Evolutionary conservation across 2,888 invertebrate species (phyloP).

Genomic region (Octonoba sinensis): DNA sequence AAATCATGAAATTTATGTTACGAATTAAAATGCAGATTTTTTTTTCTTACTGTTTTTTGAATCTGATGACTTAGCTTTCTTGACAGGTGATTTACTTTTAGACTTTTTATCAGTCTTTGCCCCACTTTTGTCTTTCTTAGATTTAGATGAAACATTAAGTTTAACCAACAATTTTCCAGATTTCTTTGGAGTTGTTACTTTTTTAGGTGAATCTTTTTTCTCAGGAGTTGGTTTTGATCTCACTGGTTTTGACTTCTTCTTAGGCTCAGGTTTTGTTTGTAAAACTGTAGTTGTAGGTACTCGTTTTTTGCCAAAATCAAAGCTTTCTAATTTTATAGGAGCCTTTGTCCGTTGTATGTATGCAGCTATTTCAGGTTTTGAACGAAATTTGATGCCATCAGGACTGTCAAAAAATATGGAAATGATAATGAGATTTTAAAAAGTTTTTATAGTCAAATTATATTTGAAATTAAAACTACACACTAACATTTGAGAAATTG

Average conservation of each 20-base stretch:
- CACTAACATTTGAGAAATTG: too few species aligned
- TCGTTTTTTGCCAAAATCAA: slow-evolving; percentile 45
- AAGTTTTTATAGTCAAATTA: too few species aligned
- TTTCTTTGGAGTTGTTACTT: slow-evolving; percentile 16
- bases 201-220: slow-evolving; percentile 1
- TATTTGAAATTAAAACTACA: too few species aligned
- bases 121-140: slow-evolving; percentile 2
- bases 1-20: neutral
- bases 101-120: slow-evolving; percentile 8
- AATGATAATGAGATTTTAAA: too few species aligned
- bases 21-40: slow-evolving; percentile 17
- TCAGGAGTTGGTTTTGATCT: slow-evolving; percentile 14
- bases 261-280: neutral
- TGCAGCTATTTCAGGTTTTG: slow-evolving; percentile 46
- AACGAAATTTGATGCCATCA: slow-evolving; percentile 53
- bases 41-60: slow-evolving; percentile 29
- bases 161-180: slow-evolving; percentile 30
- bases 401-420: slow-evolving; percentile 21
- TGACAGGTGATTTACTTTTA: slow-evolving; percentile 11
- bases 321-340: slow-evolving; percentile 40
- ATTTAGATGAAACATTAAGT: slow-evolving; percentile 24
- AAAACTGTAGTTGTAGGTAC: neutral
- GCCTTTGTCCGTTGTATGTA: slow-evolving; percentile 45
- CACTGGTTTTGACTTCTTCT: slow-evolving; percentile 18
- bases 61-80: slow-evolving; percentile 2